These are phyloP conservation scores for Pollimyrus isidori DNA, from an alignment of 2,113 vertebrate genomes.

Conservation along the genomic window DNA sequence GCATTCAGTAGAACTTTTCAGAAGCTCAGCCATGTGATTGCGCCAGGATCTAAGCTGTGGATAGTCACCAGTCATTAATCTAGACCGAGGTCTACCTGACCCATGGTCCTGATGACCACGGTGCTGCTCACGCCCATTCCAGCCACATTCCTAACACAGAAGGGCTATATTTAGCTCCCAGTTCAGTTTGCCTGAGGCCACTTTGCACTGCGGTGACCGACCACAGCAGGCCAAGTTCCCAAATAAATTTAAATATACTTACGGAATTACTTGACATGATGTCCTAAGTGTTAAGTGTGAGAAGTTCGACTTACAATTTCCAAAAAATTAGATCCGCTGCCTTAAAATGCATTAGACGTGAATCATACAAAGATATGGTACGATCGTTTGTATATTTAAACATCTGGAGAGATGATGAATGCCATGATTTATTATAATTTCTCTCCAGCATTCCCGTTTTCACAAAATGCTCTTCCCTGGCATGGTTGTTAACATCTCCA, in stretches of 20 bases:
- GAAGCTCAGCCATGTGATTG: background rate
- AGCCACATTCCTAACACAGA: background rate
- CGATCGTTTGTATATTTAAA: background rate
- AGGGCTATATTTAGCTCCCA: background rate
- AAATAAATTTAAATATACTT: background rate
- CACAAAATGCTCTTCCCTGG: background rate
- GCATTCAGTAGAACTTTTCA: background rate
- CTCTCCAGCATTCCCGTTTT: background rate
- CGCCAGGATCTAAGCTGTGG: background rate
- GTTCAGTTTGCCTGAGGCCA: background rate
- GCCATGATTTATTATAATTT: background rate
- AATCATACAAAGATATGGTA: background rate
- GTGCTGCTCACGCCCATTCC: background rate
- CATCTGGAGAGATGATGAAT: background rate
- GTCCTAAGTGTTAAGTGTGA: background rate
- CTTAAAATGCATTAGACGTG: background rate
- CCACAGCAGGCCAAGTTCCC: background rate
- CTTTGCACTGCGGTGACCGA: background rate
- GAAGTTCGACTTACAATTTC: background rate
- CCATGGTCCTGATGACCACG: background rate
- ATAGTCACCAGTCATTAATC: background rate
- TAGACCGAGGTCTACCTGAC: background rate
- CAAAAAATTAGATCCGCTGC: background rate
- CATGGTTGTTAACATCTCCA: background rate
- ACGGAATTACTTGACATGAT: background rate